Evolutionary conservation across 2,797 vertebrate species (phyloP).

Genomic region (Xenopus petersii): DNA sequence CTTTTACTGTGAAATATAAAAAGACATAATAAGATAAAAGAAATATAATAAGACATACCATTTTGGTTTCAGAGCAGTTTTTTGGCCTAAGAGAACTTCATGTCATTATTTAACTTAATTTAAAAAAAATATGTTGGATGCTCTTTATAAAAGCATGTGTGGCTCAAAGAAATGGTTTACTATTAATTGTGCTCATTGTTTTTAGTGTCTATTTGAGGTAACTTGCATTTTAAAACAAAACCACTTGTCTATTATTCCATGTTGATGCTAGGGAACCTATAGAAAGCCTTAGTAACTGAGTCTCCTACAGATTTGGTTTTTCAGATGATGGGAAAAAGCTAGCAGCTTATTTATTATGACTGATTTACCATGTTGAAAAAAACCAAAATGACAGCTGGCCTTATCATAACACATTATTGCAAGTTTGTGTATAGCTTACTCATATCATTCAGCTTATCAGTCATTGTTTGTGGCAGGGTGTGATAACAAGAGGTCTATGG

Average conservation of each 20-base stretch:
- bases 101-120: too few relatives aligned
- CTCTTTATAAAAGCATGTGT: too few relatives aligned
- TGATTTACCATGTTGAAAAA: constrained; percentile 77
- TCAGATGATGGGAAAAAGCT: constrained; percentile 60
- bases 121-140: too few relatives aligned
- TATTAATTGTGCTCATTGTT: too few relatives aligned
- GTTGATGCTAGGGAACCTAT: background rate
- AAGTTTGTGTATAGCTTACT: constrained; percentile 71
- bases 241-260: background rate
- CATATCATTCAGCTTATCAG: constrained; percentile 75
- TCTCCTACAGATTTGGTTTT: constrained; percentile 57
- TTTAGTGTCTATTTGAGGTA: too few relatives aligned
- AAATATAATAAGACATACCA: too few relatives aligned
- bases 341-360: constrained; percentile 76
- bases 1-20: too few relatives aligned
- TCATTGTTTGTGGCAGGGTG: constrained; percentile 66
- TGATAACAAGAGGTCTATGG: constrained; percentile 63
- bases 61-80: too few relatives aligned
- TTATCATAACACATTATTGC: constrained; percentile 70
- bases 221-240: too few relatives aligned
- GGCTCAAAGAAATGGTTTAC: too few relatives aligned
- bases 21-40: too few relatives aligned
- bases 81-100: too few relatives aligned
- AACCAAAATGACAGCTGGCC: constrained; percentile 74
- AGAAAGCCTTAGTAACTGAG: background rate